Evolutionary conservation across 2,113 vertebrate genomes (phyloP).

Genomic region (Octodon degus): DNA sequence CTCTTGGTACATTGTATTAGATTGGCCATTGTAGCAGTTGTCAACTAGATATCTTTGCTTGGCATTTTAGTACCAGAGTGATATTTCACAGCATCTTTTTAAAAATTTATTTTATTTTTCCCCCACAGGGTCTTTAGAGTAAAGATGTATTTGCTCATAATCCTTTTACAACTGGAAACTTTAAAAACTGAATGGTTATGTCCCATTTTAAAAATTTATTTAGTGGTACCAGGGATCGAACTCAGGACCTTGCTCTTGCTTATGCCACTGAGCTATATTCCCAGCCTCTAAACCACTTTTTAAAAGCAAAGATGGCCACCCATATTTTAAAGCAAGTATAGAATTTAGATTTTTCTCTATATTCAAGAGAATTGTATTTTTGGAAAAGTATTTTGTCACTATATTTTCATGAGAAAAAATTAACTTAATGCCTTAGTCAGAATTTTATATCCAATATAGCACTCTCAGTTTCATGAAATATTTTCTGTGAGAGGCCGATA

Average conservation of each 20-base stretch:
- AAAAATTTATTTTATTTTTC: too few species aligned
- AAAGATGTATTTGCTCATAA: slow-evolving; percentile 35
- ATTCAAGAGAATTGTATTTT: slow-evolving; percentile 10
- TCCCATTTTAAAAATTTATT: slow-evolving; percentile 12
- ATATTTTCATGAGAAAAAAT: slow-evolving; percentile 8
- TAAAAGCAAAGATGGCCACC: not conserved
- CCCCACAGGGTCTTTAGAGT: not conserved
- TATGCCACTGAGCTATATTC: too few species aligned
- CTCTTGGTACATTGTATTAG: not conserved
- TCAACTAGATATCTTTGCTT: not conserved
- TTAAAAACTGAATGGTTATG: slow-evolving; percentile 11
- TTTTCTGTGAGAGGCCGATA: slow-evolving; percentile 10
- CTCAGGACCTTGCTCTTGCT: too few species aligned
- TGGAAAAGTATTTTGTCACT: not conserved
- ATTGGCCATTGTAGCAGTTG: not conserved
- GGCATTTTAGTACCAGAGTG: slow-evolving; percentile 39
- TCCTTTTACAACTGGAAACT: slow-evolving; percentile 8
- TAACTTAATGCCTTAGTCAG: not conserved
- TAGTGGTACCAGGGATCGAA: too few species aligned
- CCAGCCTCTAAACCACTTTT: too few species aligned
- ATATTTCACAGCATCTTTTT: slow-evolving; percentile 33
- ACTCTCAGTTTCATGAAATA: slow-evolving; percentile 8
- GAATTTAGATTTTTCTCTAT: slow-evolving; percentile 43
- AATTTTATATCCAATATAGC: not conserved
- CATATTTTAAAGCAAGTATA: slow-evolving; percentile 43